A percentile compares a stretch with the other conserved stretches of the same genome.
Conservation (phyloP, 2,888 invertebrate species). For the Xylota segnis region DNA sequence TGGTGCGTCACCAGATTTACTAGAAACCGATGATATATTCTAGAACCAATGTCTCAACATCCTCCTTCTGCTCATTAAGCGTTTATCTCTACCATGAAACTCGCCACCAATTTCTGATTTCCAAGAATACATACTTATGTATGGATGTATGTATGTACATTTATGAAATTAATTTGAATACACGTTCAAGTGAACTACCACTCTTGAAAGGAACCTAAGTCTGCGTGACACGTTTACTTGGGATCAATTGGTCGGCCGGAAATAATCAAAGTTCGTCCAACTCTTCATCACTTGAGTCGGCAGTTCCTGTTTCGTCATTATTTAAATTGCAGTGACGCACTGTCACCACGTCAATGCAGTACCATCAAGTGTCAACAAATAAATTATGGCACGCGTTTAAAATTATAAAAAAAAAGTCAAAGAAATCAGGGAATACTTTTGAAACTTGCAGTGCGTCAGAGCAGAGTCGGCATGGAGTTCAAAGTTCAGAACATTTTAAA, state of each 20-base stretch:
- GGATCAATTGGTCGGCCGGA: background rate
- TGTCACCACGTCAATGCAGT: background rate
- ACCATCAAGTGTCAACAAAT: too few species aligned
- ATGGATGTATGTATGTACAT: too few species aligned
- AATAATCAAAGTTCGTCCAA: background rate
- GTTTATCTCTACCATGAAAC: background rate
- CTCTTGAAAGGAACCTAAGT: background rate
- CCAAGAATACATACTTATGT: background rate
- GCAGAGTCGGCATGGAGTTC: background rate
- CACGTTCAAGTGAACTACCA: background rate
- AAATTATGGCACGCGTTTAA: background rate
- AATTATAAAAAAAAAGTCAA: background rate
- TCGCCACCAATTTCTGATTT: background rate
- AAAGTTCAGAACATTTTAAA: background rate
- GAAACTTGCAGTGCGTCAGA: background rate
- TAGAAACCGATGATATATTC: too few species aligned
- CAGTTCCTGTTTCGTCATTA: background rate
- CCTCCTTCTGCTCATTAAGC: too few species aligned
- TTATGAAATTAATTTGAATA: background rate
- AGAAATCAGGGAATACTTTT: background rate
- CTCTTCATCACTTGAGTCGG: background rate
- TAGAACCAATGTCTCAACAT: too few species aligned
- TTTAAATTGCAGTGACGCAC: background rate
- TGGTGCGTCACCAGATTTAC: too few species aligned
- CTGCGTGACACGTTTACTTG: background rate